Base-by-base conservation (phyloP, 1,140 invertebrate species). In the Aphidius gifuensis region DNA sequence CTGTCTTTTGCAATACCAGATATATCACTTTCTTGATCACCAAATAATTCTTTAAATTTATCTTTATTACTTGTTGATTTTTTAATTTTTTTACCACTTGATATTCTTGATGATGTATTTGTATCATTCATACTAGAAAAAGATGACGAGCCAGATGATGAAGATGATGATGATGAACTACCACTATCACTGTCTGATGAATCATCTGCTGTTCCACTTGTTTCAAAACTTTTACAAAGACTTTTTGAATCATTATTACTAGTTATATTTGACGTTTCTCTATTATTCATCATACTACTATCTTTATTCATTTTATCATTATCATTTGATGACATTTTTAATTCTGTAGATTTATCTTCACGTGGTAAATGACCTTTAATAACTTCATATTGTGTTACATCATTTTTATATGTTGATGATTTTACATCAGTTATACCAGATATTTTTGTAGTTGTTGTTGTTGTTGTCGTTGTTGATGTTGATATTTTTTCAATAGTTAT, bases 301-400 rank as follows among this genome's bases (percentile, higher is more conserved):
- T 5, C 42, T 9, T 46, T 16, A 42, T 45, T 11, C 11, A 50
- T 50, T 44, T 58, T 45, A 50, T 73, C 71, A n/a, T 69, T 72
- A 1, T 71, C 45, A 39, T 47, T 69, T 0, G 67, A 60, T 0
- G 77, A 71, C 60, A 78, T 76, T 65, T 74, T 75, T 5, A 80
- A 51, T 51, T 77, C 76, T 39, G 74, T 78, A 38, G 71, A 69
- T 6, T 75, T 70, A 23, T 77, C 74, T 46, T 77, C 74, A 53
- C 69, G 76, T 0, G 76, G 69, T 5, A 79, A 60, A 62, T 80
- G 79, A 39, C 76, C 78, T 51, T 80, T 80, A 0, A 80, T 78
- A 1, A 80, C 78, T 62, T 79, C 77, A 40, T 79, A 80, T 11
- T 80, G 74, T n/a, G 74, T 77, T 38, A 80, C 77, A 58, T 77